Base-by-base conservation (phyloP, 2,113 vertebrate species). In the Oostethus manadensis region DNA sequence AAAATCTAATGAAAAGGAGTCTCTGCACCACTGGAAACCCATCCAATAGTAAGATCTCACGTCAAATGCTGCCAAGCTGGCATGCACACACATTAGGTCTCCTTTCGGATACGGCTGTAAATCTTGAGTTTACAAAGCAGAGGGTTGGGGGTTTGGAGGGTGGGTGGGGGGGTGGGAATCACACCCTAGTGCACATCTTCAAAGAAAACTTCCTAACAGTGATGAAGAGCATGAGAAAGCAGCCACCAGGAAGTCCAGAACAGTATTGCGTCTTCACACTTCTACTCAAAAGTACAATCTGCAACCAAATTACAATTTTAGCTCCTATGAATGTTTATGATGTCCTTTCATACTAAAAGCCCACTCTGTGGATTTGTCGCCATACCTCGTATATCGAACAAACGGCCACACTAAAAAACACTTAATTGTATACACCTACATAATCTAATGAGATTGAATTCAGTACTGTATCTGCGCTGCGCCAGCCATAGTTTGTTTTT, bases 141-240 rank as follows among this genome's bases (percentile, higher is more conserved):
- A 8, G 21, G 54, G 54, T 56, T 17, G 2, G 15, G 10, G 23
- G 2, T 40, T 49, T n/a, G n/a, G n/a, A n/a, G 45, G 11, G 33
- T 20, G 18, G 8, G 17, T 49, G 45, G 49, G 20, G 9, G 8
- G 0, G 14, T 15, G 29, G 26, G 8, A 35, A 35, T 77, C 70
- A 74, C 83, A 82, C 76, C 77, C 47, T 51, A 79, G 45, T 71
- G 79, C 74, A 66, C 46, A 1, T 50, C 78, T 84, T 85, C 79
- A 86, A 87, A 87, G 74, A 53, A 61, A 72, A 71, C 70, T 57
- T 75, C 58, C 64, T 40, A 80, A 68, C 56, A 54, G 70, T 54
- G 71, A 69, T 54, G 62, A 74, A 80, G 67, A 76, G 79, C 70
- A 73, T 72, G 64, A 66, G 64, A 65, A 53, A 64, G 22, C 46